phyloP scores from a whole-genome alignment of 2,888 invertebrate genomes.

The Caenorhabditis drosophilae region DNA sequence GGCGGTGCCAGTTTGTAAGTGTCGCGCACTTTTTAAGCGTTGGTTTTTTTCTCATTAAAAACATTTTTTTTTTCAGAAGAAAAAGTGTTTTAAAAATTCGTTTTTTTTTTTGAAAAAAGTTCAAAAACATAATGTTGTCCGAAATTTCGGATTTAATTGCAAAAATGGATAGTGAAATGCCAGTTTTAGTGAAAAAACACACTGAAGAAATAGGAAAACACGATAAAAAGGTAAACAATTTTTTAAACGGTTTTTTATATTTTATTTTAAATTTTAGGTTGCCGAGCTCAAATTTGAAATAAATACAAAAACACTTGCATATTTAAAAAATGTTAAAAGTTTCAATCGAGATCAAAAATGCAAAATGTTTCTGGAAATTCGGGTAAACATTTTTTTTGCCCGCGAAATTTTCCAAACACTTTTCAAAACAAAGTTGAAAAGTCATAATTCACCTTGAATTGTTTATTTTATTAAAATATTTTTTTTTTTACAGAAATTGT shows the following conservation, averaged over 20 bases:
- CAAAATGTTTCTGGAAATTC: slow-evolving; percentile 16
- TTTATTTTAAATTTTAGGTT: not conserved
- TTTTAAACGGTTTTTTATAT: no score
- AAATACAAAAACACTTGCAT: not conserved
- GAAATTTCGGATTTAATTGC: not conserved
- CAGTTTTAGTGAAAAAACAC: not conserved
- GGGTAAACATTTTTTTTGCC: no score
- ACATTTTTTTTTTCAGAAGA: not conserved
- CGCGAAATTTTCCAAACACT: not conserved
- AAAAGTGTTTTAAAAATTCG: no score
- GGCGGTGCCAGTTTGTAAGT: not conserved
- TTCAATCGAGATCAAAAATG: slow-evolving; percentile 6
- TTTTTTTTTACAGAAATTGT: no score
- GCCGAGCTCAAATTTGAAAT: not conserved
- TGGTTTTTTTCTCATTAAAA: not conserved
- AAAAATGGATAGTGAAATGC: slow-evolving; percentile 1
- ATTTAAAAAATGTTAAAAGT: slow-evolving; percentile 13
- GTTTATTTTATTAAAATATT: no score
- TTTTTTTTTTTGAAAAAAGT: no score
- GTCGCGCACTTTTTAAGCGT: not conserved
- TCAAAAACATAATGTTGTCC: no score
- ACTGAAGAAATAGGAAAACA: not conserved
- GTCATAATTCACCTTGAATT: no score
- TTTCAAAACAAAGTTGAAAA: slow-evolving; percentile 73
- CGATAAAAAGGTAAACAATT: slow-evolving; percentile 4